Evolutionary conservation across 2,888 invertebrate genomes (phyloP).

Genomic region (Andrena haemorrhoa): DNA sequence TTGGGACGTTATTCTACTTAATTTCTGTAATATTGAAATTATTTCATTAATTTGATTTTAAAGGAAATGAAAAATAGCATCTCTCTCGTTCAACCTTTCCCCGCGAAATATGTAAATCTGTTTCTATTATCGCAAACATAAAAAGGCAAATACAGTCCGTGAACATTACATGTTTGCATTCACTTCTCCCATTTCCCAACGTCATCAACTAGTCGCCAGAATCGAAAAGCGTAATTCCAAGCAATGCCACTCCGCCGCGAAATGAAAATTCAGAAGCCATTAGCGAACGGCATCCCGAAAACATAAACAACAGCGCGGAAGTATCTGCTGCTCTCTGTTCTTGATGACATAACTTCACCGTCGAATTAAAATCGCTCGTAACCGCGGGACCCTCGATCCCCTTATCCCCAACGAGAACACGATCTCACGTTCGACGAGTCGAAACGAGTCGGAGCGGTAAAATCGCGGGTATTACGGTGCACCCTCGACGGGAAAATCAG

Average conservation of each 20-base stretch:
- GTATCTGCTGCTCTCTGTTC: neutral
- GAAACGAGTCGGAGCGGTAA: conserved; percentile 40
- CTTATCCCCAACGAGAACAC: conserved; percentile 15
- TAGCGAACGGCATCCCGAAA: conserved; percentile 20
- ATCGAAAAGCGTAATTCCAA: conserved; percentile 5
- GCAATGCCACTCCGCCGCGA: neutral
- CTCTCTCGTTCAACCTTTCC: no score
- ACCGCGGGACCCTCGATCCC: conserved; percentile 12
- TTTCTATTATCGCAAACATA: neutral
- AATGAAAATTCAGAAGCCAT: neutral
- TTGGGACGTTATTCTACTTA: no score
- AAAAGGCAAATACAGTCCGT: no score
- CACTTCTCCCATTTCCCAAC: neutral
- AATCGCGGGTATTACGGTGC: conserved; percentile 39
- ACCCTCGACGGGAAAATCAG: conserved; percentile 60
- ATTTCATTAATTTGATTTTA: no score
- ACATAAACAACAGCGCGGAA: conserved; percentile 16
- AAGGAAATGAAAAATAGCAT: no score
- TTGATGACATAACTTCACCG: conserved; percentile 13
- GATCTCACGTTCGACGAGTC: conserved; percentile 35
- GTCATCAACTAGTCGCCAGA: neutral
- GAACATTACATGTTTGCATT: neutral
- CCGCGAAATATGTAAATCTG: no score
- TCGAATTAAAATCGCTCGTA: conserved; percentile 40
- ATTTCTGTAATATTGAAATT: no score